These are phyloP conservation scores for Vimba vimba DNA, from an alignment of 2,113 vertebrate species.

Conservation along the genomic window DNA sequence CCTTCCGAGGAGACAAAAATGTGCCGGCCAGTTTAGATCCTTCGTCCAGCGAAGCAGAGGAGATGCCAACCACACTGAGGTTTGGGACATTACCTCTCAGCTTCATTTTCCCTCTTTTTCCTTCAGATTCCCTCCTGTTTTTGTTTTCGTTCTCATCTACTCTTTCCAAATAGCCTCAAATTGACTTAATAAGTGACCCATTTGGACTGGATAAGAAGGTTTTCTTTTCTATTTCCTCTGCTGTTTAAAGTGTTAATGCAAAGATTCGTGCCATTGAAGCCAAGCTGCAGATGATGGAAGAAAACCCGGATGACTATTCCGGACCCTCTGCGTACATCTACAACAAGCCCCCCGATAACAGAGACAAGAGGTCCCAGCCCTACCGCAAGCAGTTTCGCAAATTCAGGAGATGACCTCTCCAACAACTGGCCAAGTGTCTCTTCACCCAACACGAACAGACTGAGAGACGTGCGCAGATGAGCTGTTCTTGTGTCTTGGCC, in stretches of 20 bases:
- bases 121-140: background rate
- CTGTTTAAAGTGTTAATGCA: conserved; percentile 84
- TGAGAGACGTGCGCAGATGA: background rate
- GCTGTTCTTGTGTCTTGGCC: conserved; percentile 31
- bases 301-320: conserved; percentile 90
- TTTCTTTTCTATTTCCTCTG: conserved; percentile 25
- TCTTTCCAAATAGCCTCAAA: background rate
- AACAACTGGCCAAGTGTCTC: background rate
- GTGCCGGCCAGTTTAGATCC: conserved; percentile 94
- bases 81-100: conserved; percentile 64
- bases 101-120: conserved; percentile 26
- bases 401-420: conserved; percentile 78
- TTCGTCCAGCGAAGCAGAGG: conserved; percentile 85
- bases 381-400: conserved; percentile 82
- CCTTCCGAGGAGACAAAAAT: conserved; percentile 91
- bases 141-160: background rate
- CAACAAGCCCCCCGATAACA: conserved; percentile 94
- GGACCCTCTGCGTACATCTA: conserved; percentile 90
- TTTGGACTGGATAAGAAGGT: background rate
- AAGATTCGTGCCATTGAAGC: conserved; percentile 98
- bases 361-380: conserved; percentile 85
- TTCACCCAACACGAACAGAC: background rate
- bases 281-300: conserved; percentile 99
- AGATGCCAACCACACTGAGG: conserved; percentile 89
- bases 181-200: background rate